phyloP scores from a whole-genome alignment of 30 jellyfish, hydroid and myxozoan species.

The Nemopilema nomurai region DNA sequence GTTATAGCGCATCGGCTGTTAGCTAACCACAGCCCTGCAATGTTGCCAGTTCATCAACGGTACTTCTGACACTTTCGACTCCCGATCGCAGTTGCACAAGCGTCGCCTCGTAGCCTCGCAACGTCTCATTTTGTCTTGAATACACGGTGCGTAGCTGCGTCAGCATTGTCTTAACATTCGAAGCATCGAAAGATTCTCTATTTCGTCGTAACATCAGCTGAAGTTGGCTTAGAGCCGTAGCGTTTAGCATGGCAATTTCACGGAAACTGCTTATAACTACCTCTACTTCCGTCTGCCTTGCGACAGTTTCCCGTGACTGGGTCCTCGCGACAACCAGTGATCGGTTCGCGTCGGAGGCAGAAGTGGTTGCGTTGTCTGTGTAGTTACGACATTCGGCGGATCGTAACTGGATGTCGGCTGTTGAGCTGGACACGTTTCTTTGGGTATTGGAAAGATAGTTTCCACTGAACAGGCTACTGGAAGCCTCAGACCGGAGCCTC shows the following conservation, averaged over 20 bases:
- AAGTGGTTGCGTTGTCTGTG: constrained; percentile 14
- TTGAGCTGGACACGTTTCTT: constrained; percentile 31
- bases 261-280: constrained; percentile 17
- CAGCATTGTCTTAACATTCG: constrained; percentile 46
- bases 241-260: constrained; percentile 24
- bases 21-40: constrained; percentile 35
- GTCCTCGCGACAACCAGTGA: constrained; percentile 28
- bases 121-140: constrained; percentile 22
- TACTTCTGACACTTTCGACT: constrained; percentile 19
- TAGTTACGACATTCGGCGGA: constrained; percentile 39
- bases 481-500: constrained; percentile 23
- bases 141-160: constrained; percentile 34
- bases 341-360: constrained; percentile 28
- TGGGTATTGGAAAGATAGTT: constrained; percentile 24
- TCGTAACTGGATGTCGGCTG: constrained; percentile 19
- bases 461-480: constrained; percentile 22
- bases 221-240: constrained; percentile 27
- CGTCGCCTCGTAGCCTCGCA: constrained; percentile 20
- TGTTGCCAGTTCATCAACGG: constrained; percentile 25
- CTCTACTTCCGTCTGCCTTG: constrained; percentile 36
- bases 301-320: constrained; percentile 15
- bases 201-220: constrained; percentile 26
- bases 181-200: constrained; percentile 36
- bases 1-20: not conserved
- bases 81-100: constrained; percentile 36